These are phyloP conservation scores for Colistium nudipinnis DNA, from an alignment of 2,113 vertebrate genomes.

Conservation along the genomic window DNA sequence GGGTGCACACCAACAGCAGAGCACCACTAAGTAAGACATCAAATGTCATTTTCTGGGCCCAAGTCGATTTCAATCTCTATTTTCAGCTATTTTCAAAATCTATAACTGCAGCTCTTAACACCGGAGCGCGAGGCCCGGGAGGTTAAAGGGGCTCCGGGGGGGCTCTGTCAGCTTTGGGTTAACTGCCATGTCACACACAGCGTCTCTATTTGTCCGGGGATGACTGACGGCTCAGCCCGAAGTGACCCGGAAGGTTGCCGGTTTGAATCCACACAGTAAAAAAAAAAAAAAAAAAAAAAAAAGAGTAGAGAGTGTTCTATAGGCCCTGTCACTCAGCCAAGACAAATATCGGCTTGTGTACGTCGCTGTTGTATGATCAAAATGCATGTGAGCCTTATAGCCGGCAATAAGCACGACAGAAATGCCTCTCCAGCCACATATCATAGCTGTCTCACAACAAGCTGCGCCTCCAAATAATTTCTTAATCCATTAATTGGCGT, in stretches of 20 bases:
- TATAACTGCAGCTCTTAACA: conserved; percentile 57
- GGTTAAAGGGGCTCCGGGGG: conserved; percentile 38
- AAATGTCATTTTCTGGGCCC: conserved; percentile 38
- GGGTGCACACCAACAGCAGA: not conserved
- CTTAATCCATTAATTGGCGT: conserved; percentile 82
- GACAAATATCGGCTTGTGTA: conserved; percentile 41
- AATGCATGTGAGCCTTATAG: conserved; percentile 44
- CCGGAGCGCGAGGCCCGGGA: conserved; percentile 22
- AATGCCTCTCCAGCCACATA: conserved; percentile 68
- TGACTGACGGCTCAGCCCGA: not conserved
- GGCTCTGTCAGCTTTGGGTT: conserved; percentile 41
- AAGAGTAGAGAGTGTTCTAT: conserved; percentile 24
- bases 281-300: too few species aligned
- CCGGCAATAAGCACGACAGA: conserved; percentile 53
- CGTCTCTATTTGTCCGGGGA: conserved; percentile 49
- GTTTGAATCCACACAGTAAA: conserved; percentile 33
- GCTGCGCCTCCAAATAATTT: conserved; percentile 76
- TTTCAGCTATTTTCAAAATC: conserved; percentile 58
- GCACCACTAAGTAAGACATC: conserved; percentile 42
- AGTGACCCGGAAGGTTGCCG: conserved; percentile 32
- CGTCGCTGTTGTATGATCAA: conserved; percentile 45
- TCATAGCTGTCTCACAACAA: conserved; percentile 76
- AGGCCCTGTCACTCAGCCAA: conserved; percentile 36
- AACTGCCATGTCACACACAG: conserved; percentile 51
- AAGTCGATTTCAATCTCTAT: conserved; percentile 60